Evolutionary conservation across 2,797 vertebrate species (phyloP), one percentile per base, ranked within the genome.

Genomic region (Hypotaenidia philippensis): DNA sequence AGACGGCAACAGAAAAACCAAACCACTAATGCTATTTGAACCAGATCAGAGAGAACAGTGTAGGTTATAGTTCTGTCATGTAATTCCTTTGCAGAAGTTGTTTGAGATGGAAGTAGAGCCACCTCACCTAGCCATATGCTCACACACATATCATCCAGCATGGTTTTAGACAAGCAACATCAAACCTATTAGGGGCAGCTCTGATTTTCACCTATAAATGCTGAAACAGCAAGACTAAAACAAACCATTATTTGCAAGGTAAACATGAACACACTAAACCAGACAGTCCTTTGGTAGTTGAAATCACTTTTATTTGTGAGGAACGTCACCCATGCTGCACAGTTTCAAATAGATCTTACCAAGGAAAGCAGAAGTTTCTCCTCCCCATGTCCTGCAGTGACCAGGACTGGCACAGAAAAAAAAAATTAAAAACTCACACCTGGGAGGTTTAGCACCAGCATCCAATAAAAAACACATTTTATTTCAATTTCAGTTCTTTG

Each of bases 391-490:
- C 97, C 96, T 97, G 96, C 81, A 95, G 91, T 95, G 85, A 97
- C 90, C 97, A 98, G 96, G 94, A 95, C 97, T 95, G 97, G 96
- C 96, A 98, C 93, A 94, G 80, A 70, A 97, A 97, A 96, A 96
- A 95, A 93, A 95, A 65, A 34, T 92, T 95, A 94, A 65, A 93
- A 95, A 94, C 94, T 96, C 94, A 98, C 97, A 98, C 96, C 79
- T 96, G 96, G 94, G 97, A 98, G 95, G 97, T 97, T 97, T 98
- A 98, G 97, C 98, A 98, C 98, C 97, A 98, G 96, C 97, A 97
- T 98, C 97, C 97, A 97, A 96, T 98, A 96, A 93, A 88, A 95
- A 96, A 97, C 95, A 96, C 90, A 94, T 97, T 97, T 93, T 41
- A 96, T 96, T 97, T 97, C 56, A 94, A 92, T 94, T 97, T 96